Evolutionary conservation across 2,888 invertebrate species (phyloP), one percentile per base, ranked within the genome.

Genomic region (Cosmia pyralina): DNA sequence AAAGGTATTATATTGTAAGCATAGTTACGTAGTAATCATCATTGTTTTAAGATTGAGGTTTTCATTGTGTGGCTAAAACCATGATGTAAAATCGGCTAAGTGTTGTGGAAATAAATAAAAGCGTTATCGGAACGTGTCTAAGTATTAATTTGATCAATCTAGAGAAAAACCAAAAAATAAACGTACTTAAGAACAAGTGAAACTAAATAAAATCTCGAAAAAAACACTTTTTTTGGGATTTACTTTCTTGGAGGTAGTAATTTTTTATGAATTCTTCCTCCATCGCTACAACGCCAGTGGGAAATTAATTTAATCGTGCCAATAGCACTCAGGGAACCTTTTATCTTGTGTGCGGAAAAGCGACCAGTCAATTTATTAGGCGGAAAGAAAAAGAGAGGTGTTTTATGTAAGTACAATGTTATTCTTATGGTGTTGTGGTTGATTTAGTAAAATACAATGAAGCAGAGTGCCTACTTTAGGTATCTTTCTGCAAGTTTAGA

Each of bases 251-350:
- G 34, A 4, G 22, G n/a, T 15, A 50, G 41, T 76, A 55, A 13
- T 4, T 52, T 77, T 63, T 59, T 48, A 63, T 22, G 41, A 55
- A 19, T 52, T 52, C 34, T 53, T 71, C 28, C 28, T 38, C 22
- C 46, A 34, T 41, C 13, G 44, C 41, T 38, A 34, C 19, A 17
- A 53, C 13, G 15, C 15, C 15, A 22, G 6, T 38, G 13, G 28
- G 17, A 53, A 53, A 13, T 74, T 6, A 74, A 63, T 70, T 50
- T 70, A 57, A 78, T 78, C n/a, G 38, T 19, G 4, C 28, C 41
- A 52, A 63, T 63, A 63, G 57, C 57, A 63, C 46, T 76, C 4
- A 41, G 15, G 11, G 13, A 63, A 8, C 46, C 52, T 78, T 71
- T 58, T 58, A 70, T 78, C 57, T 52, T 58, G 28, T 44, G 46